A percentile compares a stretch with the other conserved stretches of the same genome.
Conservation (phyloP, 2,113 vertebrate genomes). For the Channa argus region DNA sequence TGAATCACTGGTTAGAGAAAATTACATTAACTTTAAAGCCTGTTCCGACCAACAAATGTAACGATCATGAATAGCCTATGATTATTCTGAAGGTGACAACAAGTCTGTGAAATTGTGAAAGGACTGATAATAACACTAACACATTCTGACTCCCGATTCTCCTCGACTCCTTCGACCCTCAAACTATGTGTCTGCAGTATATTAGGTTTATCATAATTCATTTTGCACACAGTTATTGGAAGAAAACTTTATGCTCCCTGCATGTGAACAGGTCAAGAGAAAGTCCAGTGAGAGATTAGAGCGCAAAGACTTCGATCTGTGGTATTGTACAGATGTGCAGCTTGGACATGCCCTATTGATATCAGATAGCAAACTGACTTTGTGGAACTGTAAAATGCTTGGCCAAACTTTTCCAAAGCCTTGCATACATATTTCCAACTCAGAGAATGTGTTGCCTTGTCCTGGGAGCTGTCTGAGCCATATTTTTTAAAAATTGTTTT, state of each 20-base stretch:
- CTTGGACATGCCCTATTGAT: slow-evolving; percentile 25
- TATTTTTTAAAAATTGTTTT: slow-evolving; percentile 19
- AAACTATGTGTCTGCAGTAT: background rate
- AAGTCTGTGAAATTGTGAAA: too few species aligned
- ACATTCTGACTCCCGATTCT: background rate
- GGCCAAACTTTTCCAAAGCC: slow-evolving; percentile 36
- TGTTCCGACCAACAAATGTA: too few species aligned
- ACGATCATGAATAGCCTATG: too few species aligned
- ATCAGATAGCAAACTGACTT: slow-evolving; percentile 35
- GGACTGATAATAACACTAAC: too few species aligned
- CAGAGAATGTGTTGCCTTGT: slow-evolving; percentile 13
- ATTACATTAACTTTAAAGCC: too few species aligned
- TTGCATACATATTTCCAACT: slow-evolving; percentile 18
- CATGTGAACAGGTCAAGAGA: slow-evolving; percentile 11
- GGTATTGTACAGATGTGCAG: background rate
- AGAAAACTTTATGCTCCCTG: background rate
- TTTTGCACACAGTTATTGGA: background rate
- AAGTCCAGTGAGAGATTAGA: slow-evolving; percentile 26
- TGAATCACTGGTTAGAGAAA: too few species aligned
- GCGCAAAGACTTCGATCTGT: slow-evolving; percentile 26
- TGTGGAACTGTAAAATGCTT: slow-evolving; percentile 44
- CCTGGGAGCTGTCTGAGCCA: slow-evolving; percentile 3
- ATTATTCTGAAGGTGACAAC: too few species aligned
- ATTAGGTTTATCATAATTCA: background rate
- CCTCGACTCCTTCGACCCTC: background rate